Conservation (phyloP, 2,113 vertebrate species). For the Passer domesticus region DNA sequence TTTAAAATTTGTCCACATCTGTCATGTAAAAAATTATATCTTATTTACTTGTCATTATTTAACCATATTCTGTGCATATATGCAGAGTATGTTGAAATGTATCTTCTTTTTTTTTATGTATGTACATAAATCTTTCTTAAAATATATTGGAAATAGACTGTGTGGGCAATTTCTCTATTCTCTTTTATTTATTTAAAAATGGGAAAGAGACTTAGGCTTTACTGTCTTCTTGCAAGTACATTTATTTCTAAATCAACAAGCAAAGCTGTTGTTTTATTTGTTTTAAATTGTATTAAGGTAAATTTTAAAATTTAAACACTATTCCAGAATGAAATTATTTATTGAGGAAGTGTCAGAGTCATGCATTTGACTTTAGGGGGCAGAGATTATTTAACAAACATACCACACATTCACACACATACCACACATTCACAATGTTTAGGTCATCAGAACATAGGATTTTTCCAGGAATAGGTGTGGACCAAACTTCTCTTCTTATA, state of each 20-base stretch:
- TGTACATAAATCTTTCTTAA: not conserved
- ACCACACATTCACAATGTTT: not conserved
- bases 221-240: not conserved
- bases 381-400: not conserved
- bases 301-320: not conserved
- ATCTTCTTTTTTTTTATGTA: not conserved
- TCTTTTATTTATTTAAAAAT: not conserved
- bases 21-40: not conserved
- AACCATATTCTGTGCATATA: not conserved
- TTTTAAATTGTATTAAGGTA: not conserved
- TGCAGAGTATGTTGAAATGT: not conserved
- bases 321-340: not conserved
- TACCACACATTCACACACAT: not conserved
- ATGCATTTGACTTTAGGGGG: not conserved
- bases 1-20: not conserved
- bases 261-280: not conserved
- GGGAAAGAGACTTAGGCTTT: not conserved
- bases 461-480: not conserved
- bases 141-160: not conserved
- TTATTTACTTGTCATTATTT: not conserved
- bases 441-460: rapidly evolving
- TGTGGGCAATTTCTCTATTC: not conserved
- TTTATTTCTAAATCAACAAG: not conserved
- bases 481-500: not conserved
- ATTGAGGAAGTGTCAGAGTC: not conserved